Conservation (phyloP, 2,113 vertebrate genomes). For the Pristiophorus japonicus region DNA sequence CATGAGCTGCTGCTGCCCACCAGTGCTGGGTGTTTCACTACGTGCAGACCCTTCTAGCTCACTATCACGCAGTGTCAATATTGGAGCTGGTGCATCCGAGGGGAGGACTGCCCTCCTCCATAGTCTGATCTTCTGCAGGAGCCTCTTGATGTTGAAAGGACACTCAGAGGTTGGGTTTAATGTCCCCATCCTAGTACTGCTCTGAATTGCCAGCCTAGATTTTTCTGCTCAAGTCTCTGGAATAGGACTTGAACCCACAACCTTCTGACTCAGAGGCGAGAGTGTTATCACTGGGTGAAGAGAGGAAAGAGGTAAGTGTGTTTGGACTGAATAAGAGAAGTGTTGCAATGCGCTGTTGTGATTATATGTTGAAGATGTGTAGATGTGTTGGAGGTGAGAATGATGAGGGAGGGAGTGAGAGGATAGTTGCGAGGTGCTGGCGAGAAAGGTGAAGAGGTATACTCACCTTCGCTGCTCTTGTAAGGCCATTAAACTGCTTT, state of each 20-base stretch:
- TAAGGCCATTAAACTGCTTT: neutral
- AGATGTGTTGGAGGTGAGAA: neutral
- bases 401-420: neutral
- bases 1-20: too few relatives aligned
- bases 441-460: neutral
- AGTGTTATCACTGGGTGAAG: neutral
- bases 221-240: neutral
- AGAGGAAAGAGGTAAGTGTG: neutral
- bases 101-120: too few relatives aligned
- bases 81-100: too few relatives aligned
- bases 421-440: neutral
- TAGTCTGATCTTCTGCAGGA: too few relatives aligned
- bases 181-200: too few relatives aligned
- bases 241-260: neutral
- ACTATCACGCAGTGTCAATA: too few relatives aligned
- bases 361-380: neutral
- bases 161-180: too few relatives aligned
- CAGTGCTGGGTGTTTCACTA: too few relatives aligned
- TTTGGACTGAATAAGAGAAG: neutral
- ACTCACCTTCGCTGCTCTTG: neutral
- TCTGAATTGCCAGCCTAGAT: too few relatives aligned
- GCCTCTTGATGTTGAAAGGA: too few relatives aligned
- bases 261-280: neutral
- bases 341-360: neutral
- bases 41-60: too few relatives aligned